Conservation (phyloP, 2,113 vertebrate genomes). For the Castor canadensis region DNA sequence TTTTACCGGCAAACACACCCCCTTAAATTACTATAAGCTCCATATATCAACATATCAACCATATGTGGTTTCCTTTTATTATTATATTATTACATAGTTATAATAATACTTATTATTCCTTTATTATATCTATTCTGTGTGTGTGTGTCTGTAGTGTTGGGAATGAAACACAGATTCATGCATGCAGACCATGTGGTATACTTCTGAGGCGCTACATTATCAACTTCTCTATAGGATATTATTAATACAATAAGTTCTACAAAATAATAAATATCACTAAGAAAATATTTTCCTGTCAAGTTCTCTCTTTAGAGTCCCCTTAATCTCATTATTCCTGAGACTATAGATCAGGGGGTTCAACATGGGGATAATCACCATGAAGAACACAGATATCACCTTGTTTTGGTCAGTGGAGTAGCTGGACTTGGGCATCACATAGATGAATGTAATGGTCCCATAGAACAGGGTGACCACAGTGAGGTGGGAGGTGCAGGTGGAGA, state of each 20-base stretch:
- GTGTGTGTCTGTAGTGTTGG: no score
- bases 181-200: no score
- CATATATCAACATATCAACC: neutral
- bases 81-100: neutral
- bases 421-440: slow-evolving; percentile 62
- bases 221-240: neutral
- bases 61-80: neutral
- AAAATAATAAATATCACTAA: neutral
- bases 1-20: neutral
- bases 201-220: no score
- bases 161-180: no score
- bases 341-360: slow-evolving; percentile 29
- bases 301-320: neutral
- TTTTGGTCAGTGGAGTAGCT: slow-evolving; percentile 24
- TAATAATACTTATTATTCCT: no score
- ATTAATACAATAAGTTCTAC: neutral
- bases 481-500: slow-evolving; percentile 50
- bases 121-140: no score
- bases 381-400: slow-evolving; percentile 32
- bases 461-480: slow-evolving; percentile 48
- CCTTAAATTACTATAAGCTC: neutral
- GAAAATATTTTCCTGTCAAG: neutral
- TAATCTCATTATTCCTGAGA: neutral
- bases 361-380: slow-evolving; percentile 31
- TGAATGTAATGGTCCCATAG: slow-evolving; percentile 46